Evolutionary conservation across 2,113 vertebrate genomes (phyloP).

Genomic region (Cinclus cinclus): DNA sequence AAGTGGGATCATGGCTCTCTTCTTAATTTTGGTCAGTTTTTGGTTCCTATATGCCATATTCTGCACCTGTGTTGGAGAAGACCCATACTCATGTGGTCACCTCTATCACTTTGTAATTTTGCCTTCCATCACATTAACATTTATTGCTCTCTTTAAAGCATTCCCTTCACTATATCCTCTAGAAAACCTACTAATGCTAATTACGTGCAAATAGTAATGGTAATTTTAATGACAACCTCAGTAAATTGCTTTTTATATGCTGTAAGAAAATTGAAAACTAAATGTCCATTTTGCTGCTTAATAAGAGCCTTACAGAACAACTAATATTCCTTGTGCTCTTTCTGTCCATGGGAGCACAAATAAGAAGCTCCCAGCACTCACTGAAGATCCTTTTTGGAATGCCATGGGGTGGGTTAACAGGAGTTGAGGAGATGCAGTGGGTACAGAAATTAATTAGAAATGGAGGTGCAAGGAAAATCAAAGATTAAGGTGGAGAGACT

Average conservation of each 20-base stretch:
- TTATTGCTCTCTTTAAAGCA: conserved; percentile 20
- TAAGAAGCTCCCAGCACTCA: neutral
- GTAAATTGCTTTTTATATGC: conserved; percentile 43
- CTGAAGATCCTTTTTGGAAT: neutral
- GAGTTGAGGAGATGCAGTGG: neutral
- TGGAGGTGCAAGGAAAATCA: neutral
- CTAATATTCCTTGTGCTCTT: neutral
- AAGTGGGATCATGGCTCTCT: neutral
- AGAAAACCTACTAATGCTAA: conserved; percentile 29
- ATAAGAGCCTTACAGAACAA: neutral
- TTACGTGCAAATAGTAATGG: conserved; percentile 48
- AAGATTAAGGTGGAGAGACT: neutral
- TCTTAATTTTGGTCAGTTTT: neutral
- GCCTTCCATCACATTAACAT: conserved; percentile 17
- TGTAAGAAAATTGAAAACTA: conserved; percentile 31
- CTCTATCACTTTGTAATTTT: neutral
- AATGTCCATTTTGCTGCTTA: conserved; percentile 19
- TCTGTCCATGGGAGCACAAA: neutral
- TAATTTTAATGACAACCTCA: conserved; percentile 35
- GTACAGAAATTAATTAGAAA: neutral
- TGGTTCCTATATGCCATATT: neutral
- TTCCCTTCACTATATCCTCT: neutral
- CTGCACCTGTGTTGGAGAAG: neutral
- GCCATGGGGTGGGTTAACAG: neutral
- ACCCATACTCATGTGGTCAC: neutral